Evolutionary conservation across 2,888 invertebrate genomes (phyloP).

Genomic region (Maniola hyperantus): DNA sequence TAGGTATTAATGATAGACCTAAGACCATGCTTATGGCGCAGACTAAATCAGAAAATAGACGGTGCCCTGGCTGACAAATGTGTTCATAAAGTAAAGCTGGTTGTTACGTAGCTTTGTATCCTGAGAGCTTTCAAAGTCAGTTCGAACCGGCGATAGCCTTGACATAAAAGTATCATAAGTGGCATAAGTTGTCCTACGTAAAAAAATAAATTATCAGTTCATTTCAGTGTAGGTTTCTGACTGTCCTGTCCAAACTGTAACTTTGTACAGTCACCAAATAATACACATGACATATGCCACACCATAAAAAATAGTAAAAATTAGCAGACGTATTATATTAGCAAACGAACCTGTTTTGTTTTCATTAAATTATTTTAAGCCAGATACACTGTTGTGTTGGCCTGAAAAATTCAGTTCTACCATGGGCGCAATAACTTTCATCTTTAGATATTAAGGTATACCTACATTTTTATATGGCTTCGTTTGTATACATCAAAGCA

Average conservation of each 20-base stretch:
- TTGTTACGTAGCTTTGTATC: background rate
- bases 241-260: too few species aligned
- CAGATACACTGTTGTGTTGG: too few species aligned
- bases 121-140: background rate
- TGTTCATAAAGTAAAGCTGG: background rate
- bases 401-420: background rate
- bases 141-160: too few species aligned
- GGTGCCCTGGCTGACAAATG: background rate
- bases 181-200: too few species aligned
- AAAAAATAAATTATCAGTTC: too few species aligned
- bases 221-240: too few species aligned
- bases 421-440: background rate
- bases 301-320: background rate
- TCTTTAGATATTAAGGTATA: background rate
- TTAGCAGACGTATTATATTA: background rate
- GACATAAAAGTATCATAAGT: too few species aligned
- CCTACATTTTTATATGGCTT: background rate
- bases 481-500: background rate
- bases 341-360: too few species aligned
- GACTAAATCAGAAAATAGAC: background rate
- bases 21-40: background rate
- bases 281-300: background rate
- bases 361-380: too few species aligned
- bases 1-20: constrained; percentile 33
- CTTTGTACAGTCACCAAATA: too few species aligned